These are phyloP conservation scores for Athripsodes cinereus DNA, from an alignment of 2,888 invertebrate species.

Conservation along the genomic window DNA sequence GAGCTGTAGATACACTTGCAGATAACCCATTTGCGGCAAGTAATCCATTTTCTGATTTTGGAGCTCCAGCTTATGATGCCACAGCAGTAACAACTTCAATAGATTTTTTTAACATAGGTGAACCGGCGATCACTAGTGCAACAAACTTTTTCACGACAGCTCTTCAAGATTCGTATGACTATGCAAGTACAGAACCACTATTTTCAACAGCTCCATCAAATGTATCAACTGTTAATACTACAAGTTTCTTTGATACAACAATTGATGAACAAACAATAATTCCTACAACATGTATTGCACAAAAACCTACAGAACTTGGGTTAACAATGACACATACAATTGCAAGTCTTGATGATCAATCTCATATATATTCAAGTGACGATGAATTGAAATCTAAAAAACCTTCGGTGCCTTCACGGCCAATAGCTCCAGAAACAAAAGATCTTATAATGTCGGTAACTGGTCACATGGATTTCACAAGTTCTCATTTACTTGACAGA, in stretches of 20 bases:
- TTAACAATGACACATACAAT: constrained; percentile 36
- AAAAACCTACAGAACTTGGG: constrained; percentile 41
- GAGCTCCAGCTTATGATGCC: constrained; percentile 39
- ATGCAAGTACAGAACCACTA: constrained; percentile 17
- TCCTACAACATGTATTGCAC: constrained; percentile 12
- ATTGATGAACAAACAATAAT: constrained; percentile 20
- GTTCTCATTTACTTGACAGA: constrained; percentile 74
- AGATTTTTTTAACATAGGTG: constrained; percentile 42
- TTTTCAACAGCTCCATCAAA: constrained; percentile 24
- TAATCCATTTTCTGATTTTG: constrained; percentile 63
- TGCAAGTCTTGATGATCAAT: constrained; percentile 26
- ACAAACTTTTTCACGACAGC: constrained; percentile 24
- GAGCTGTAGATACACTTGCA: constrained; percentile 32
- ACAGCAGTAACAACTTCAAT: constrained; percentile 39
- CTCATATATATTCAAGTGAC: constrained; percentile 31
- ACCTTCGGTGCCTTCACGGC: constrained; percentile 49
- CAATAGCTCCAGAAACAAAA: constrained; percentile 74
- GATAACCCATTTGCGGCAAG: constrained; percentile 71
- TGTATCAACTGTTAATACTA: constrained; percentile 11
- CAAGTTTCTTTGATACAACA: constrained; percentile 24
- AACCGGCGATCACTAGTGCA: constrained; percentile 38
- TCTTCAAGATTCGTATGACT: constrained; percentile 23
- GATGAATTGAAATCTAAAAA: constrained; percentile 34
- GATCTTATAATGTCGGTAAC: constrained; percentile 80
- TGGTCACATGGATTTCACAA: constrained; percentile 83